A percentile compares a stretch with the other conserved stretches of the same genome.
Evolutionary conservation across 2,113 vertebrate genomes (phyloP).

Genomic region (Tenrec ecaudatus): DNA sequence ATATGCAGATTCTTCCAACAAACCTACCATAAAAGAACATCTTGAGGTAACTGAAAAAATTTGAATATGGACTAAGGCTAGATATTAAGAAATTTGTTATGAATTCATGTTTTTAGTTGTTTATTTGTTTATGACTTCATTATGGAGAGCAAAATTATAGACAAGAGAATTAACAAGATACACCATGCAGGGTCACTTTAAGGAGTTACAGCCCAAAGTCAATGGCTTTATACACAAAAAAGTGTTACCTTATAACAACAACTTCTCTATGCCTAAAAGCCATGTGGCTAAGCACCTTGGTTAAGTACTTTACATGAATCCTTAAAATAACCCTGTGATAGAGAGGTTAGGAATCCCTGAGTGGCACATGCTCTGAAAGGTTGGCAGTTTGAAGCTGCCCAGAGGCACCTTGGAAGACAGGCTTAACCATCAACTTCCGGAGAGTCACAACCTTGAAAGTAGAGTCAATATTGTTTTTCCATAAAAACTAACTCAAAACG

Average conservation of each 20-base stretch:
- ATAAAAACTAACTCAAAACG: no score
- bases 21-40: not conserved
- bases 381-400: not conserved
- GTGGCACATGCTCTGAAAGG: not conserved
- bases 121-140: not conserved
- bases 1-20: constrained; percentile 30
- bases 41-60: constrained; percentile 16
- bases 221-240: constrained; percentile 15
- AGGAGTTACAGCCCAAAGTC: not conserved
- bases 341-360: not conserved
- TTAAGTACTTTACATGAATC: constrained; percentile 17
- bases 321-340: constrained; percentile 37
- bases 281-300: not conserved
- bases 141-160: not conserved
- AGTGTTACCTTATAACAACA: constrained; percentile 2
- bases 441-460: not conserved
- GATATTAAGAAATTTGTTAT: constrained; percentile 19
- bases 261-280: constrained; percentile 49
- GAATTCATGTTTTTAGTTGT: not conserved
- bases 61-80: constrained; percentile 2
- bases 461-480: no score
- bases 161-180: not conserved
- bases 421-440: not conserved
- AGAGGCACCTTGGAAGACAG: not conserved
- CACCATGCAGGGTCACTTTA: not conserved